phyloP scores from a whole-genome alignment of 1,140 invertebrate species.

The Drosophila punjabiensis region DNA sequence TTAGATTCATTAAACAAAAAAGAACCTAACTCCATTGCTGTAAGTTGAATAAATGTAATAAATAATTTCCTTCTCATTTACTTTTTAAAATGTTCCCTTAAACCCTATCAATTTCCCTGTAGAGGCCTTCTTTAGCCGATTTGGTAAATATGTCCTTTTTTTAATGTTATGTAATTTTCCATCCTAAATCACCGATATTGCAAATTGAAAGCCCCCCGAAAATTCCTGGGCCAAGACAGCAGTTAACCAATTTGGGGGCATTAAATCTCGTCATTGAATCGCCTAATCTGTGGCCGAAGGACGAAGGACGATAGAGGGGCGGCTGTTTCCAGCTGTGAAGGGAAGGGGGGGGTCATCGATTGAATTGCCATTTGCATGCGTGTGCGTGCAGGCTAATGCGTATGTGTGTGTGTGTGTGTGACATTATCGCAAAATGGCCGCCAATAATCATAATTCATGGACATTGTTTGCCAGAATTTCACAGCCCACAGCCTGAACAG shows the following conservation, averaged over 20 bases:
- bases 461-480: conserved; percentile 51
- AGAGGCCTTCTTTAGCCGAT: neutral
- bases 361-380: conserved; percentile 56
- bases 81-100: neutral
- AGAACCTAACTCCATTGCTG: too few species aligned
- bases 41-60: too few species aligned
- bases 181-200: conserved; percentile 8
- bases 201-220: conserved; percentile 1
- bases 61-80: too few species aligned
- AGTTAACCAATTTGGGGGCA: conserved; percentile 51
- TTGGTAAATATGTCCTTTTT: neutral
- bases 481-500: conserved; percentile 29
- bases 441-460: conserved; percentile 72
- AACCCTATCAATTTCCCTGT: neutral
- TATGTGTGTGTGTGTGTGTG: conserved; percentile 24
- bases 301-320: too few species aligned
- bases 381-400: conserved; percentile 11
- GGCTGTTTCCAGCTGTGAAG: neutral
- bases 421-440: conserved; percentile 62
- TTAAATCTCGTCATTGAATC: conserved; percentile 54
- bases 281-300: conserved; percentile 37
- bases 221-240: conserved; percentile 22
- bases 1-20: too few species aligned
- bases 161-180: conserved; percentile 7
- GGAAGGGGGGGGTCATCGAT: conserved; percentile 46